Base-by-base conservation (phyloP, 2,113 vertebrate genomes). In the Tyrannus savana region DNA sequence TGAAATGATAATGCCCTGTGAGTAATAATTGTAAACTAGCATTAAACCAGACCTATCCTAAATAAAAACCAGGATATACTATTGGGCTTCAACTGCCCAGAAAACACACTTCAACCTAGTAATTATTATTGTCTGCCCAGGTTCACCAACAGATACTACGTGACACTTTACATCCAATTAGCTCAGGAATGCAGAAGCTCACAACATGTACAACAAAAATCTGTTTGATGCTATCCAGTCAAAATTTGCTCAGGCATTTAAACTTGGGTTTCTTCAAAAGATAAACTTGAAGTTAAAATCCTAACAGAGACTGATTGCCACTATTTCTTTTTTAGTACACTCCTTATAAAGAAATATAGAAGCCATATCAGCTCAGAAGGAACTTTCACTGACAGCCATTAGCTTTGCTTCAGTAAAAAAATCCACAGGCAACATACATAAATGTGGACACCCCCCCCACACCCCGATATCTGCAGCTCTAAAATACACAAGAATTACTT, bases 1-100 rank as follows among this genome's bases (percentile, higher is more conserved):
- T 98, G 89, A 93, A 97, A 96, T 88, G 93, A 97, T 96, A 96
- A 96, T 96, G 88, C 49, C 7, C 77, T 22, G 13, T 88, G 96
- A 95, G 94, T 84, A 97, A 88, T 67, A 93, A 86, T 86, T 84
- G 71, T 87, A 96, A 96, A 23, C 25, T 89, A 95, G 82, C 46
- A 95, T 96, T 97, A 97, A 97, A 81, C n/a, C 87, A 95, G 75
- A 44, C 76, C 94, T 87, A 95, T 87, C 89, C 90, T 46, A 80
- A 90, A 93, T 89, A 80, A 82, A 94, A 97, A 39, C 84, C 89
- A 91, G 68, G 76, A 37, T 84, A 93, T n/a, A 44, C 52, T 89
- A 63, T 73, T 90, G 39, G 66, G 91, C 75, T 90, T 87, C 83
- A 55, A n/a, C 69, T 93, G 42, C 55, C 86, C 46, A 90, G 77